Evolutionary conservation across 1,140 invertebrate species (phyloP).

Genomic region (Diabrotica undecimpunctata): DNA sequence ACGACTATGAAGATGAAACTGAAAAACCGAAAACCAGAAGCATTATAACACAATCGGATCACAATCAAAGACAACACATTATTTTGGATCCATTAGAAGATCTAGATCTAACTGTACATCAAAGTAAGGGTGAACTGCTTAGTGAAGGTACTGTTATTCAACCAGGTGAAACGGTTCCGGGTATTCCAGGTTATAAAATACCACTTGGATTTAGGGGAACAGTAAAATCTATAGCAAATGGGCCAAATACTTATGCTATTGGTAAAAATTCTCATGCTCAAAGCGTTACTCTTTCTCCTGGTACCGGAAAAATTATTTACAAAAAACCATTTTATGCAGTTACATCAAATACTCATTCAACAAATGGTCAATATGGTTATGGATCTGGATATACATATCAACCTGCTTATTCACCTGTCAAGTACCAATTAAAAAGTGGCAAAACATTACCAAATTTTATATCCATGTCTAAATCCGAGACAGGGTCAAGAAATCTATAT

Average conservation of each 20-base stretch:
- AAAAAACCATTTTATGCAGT: conserved; percentile 47
- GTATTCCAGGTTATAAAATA: conserved; percentile 59
- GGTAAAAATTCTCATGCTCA: conserved; percentile 62
- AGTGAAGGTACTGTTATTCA: conserved; percentile 55
- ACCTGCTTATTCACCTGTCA: conserved; percentile 38
- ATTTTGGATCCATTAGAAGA: conserved; percentile 52
- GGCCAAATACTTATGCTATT: conserved; percentile 55
- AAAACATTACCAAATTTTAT: conserved; percentile 55
- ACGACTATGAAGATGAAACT: conserved; percentile 45
- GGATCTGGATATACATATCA: conserved; percentile 39
- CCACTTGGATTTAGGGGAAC: conserved; percentile 64
- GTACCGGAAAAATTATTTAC: conserved; percentile 52
- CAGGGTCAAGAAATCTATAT: conserved; percentile 58
- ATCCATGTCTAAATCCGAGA: conserved; percentile 73
- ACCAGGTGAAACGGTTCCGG: conserved; percentile 59
- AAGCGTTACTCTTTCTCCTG: conserved; percentile 58
- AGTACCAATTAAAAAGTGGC: conserved; percentile 38
- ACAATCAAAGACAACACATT: conserved; percentile 52
- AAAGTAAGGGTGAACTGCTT: conserved; percentile 46
- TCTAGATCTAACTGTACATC: conserved; percentile 52
- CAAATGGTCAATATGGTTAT: conserved; percentile 36
- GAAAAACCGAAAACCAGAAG: conserved; percentile 22
- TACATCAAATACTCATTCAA: conserved; percentile 40
- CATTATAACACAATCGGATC: conserved; percentile 25
- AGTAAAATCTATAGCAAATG: conserved; percentile 58